Percentiles rank a stretch among this genome's conserved stretches.
Evolutionary conservation across 2,888 invertebrate species (phyloP).

Genomic region (Brassicogethes aeneus): DNA sequence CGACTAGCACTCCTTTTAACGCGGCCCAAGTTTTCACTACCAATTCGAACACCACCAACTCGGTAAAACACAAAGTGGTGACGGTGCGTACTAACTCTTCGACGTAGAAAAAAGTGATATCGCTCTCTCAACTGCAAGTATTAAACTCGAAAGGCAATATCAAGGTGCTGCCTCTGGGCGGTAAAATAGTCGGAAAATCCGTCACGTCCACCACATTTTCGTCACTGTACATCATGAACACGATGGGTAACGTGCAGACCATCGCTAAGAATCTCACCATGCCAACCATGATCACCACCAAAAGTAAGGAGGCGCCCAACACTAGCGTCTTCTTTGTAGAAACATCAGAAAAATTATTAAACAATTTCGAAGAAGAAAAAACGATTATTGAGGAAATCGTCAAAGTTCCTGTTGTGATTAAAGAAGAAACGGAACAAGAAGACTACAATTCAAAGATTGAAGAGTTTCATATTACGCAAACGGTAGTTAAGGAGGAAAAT

Average conservation of each 20-base stretch:
- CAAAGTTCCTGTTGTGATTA: slow-evolving; percentile 19
- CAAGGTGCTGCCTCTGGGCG: slow-evolving; percentile 35
- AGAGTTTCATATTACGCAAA: slow-evolving; percentile 24
- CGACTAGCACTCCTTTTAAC: slow-evolving; percentile 25
- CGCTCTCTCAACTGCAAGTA: slow-evolving; percentile 37
- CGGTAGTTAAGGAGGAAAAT: too few species aligned
- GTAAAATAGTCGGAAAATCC: slow-evolving; percentile 34
- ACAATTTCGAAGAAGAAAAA: slow-evolving; percentile 16
- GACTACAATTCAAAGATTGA: slow-evolving; percentile 24
- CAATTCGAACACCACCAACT: slow-evolving; percentile 20
- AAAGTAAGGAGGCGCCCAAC: slow-evolving; percentile 4
- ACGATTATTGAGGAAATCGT: slow-evolving; percentile 19
- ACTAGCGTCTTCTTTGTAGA: too few species aligned
- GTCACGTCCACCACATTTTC: slow-evolving; percentile 23
- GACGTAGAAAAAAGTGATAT: slow-evolving; percentile 35
- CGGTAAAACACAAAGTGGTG: slow-evolving; percentile 35
- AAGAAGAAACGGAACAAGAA: slow-evolving; percentile 15
- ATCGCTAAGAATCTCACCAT: slow-evolving; percentile 10
- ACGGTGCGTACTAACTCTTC: slow-evolving; percentile 32
- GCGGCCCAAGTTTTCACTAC: slow-evolving; percentile 16
- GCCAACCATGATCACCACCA: slow-evolving; percentile 9
- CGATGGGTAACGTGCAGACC: slow-evolving; percentile 13
- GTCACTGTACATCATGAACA: slow-evolving; percentile 30
- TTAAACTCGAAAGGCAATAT: slow-evolving; percentile 37
- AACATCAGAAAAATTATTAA: too few species aligned